Evolutionary conservation across 2,888 invertebrate species (phyloP).

Genomic region (Limnephilus rhombicus): DNA sequence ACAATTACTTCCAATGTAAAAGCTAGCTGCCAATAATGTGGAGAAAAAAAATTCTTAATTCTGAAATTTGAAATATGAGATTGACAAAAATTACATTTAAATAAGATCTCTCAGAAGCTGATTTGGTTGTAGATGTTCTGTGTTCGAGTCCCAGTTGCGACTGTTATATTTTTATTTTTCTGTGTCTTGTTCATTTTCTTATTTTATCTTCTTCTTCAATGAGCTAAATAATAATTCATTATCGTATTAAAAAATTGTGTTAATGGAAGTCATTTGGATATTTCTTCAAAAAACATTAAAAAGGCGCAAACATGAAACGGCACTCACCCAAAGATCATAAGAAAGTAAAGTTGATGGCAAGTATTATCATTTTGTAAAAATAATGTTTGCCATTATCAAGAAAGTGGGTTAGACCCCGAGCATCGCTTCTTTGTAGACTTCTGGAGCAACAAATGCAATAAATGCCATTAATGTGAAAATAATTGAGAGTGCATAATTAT

Average conservation of each 20-base stretch:
- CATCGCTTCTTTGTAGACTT: background rate
- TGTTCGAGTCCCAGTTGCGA: too few relatives aligned
- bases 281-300: background rate
- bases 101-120: too few relatives aligned
- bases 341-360: background rate
- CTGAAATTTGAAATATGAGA: too few relatives aligned
- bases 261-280: background rate
- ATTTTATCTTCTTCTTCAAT: too few relatives aligned
- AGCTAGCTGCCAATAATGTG: too few relatives aligned
- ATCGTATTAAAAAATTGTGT: background rate
- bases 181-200: too few relatives aligned
- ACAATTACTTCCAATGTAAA: too few relatives aligned
- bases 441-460: constrained; percentile 24
- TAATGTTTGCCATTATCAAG: background rate
- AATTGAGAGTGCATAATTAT: background rate
- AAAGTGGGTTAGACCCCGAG: constrained; percentile 31
- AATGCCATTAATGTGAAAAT: constrained; percentile 16
- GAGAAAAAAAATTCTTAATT: too few relatives aligned
- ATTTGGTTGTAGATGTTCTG: too few relatives aligned
- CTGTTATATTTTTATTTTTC: too few relatives aligned
- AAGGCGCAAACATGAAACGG: background rate
- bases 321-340: background rate
- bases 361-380: background rate
- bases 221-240: background rate
- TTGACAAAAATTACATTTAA: too few relatives aligned